Percentiles rank a stretch among this genome's conserved stretches.
These are phyloP conservation scores for Malurus elegans DNA, from an alignment of 2,113 vertebrate species.

Conservation along the genomic window DNA sequence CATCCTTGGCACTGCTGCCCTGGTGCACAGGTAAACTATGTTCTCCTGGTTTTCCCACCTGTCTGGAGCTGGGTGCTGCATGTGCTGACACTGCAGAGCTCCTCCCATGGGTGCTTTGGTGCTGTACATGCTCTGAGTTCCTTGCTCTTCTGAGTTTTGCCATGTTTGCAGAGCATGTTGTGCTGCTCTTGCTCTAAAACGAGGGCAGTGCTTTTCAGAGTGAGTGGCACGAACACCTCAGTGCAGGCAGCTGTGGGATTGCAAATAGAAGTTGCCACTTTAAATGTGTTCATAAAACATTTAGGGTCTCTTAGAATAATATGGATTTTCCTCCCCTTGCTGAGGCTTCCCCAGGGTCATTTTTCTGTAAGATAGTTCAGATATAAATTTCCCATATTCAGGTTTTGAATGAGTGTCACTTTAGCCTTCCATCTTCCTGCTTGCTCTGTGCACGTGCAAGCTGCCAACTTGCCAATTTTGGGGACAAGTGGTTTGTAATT, in stretches of 20 bases:
- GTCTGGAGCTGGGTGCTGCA: fast-evolving
- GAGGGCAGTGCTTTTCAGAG: neutral
- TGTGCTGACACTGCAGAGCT: fast-evolving
- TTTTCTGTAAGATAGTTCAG: neutral
- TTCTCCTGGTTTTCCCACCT: neutral
- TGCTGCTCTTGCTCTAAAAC: neutral
- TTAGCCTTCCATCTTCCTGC: neutral
- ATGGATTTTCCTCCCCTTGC: neutral
- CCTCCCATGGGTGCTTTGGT: neutral
- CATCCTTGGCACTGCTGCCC: fast-evolving
- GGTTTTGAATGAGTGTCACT: neutral
- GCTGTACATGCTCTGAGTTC: neutral
- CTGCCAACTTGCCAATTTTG: neutral
- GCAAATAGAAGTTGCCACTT: neutral
- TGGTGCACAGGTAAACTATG: fast-evolving
- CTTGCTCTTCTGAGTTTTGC: neutral
- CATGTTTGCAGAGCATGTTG: fast-evolving
- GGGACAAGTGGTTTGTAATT: constrained; percentile 4
- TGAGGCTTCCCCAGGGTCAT: neutral
- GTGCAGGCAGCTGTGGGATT: neutral
- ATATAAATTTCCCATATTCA: neutral
- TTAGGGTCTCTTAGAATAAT: neutral
- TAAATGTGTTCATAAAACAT: neutral
- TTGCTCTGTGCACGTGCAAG: neutral
- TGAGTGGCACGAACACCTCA: neutral